Base-by-base conservation (phyloP, 2,797 vertebrate genomes). In the Cygnus olor region DNA sequence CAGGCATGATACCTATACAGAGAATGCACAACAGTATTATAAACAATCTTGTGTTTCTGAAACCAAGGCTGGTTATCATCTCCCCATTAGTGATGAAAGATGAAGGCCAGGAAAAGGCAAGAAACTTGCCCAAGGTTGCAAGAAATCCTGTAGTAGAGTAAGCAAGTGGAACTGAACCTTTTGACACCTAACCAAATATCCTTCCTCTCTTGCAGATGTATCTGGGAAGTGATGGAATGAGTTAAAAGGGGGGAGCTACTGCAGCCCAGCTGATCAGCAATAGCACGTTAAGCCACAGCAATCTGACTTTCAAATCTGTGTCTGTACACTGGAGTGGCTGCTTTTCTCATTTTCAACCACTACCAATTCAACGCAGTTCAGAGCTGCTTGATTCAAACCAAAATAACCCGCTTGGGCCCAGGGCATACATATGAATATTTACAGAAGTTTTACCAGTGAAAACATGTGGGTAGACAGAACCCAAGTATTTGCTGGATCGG, bases 401-500 rank as follows among this genome's bases (percentile, higher is more conserved):
- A 87, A 94, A 76, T 36, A 92, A 89, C 57, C 20, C 0, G 0
- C 40, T 42, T 58, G 53, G 25, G 64, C 32, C 81, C 38, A 80
- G 45, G 58, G 45, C 69, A 74, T 27, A 69, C 38, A 51, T 64
- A 68, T 21, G 85, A 77, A 79, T 90, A 85, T 96, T 96, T 94
- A 80, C 69, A 69, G 3, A 74, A 82, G 32, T 94, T 94, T 90
- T 90, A 63, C 76, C 56, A 72, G 42, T 22, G 10, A 82, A 87
- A 90, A 78, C 2, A 3, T 45, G 40, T 15, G 47, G 28, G 72
- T 66, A 72, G 58, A 90, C 40, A 70, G 69, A 91, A 64, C 65
- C 83, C 93, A 93, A 94, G 80, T 82, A 93, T 90, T 95, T 95
- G 68, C 47, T 20, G 18, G 61, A 65, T 40, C 64, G 40, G 76